phyloP scores from a whole-genome alignment of 2,888 invertebrate genomes.

The Trichopria drosophilae region DNA sequence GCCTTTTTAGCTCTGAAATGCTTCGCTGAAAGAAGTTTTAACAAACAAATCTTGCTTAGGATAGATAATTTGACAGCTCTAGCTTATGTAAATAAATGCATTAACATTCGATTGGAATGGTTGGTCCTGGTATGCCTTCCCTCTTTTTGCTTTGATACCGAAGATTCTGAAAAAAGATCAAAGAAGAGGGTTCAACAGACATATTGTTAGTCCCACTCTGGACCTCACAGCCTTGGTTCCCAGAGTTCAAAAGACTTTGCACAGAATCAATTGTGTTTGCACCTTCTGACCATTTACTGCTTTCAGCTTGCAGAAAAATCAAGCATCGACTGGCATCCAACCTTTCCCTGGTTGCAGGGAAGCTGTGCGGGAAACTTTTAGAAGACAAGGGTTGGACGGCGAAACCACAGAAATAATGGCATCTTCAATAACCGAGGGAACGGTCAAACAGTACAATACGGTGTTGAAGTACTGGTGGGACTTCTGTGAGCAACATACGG shows the following conservation, averaged over 20 bases:
- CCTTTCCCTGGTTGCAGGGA: slow-evolving; percentile 40
- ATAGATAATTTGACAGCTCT: too few species aligned
- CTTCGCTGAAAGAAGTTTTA: slow-evolving; percentile 9
- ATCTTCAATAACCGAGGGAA: slow-evolving; percentile 33
- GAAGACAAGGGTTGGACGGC: slow-evolving; percentile 24
- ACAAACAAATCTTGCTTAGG: slow-evolving; percentile 17
- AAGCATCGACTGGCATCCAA: slow-evolving; percentile 17
- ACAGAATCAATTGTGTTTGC: slow-evolving; percentile 11
- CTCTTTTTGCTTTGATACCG: slow-evolving; percentile 33
- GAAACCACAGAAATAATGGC: slow-evolving; percentile 14
- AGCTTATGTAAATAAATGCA: slow-evolving; percentile 24
- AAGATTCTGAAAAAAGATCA: slow-evolving; percentile 31
- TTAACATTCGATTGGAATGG: slow-evolving; percentile 30
- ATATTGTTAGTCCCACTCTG: slow-evolving; percentile 25
- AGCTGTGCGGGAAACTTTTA: slow-evolving; percentile 33
- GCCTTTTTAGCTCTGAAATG: slow-evolving; percentile 20
- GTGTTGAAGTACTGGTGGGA: slow-evolving; percentile 36
- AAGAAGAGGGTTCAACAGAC: too few species aligned
- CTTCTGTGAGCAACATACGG: slow-evolving; percentile 25
- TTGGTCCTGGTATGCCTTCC: slow-evolving; percentile 34
- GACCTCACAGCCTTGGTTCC: too few species aligned
- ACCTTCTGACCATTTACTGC: slow-evolving; percentile 7
- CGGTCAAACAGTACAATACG: slow-evolving; percentile 36
- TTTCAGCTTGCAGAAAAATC: slow-evolving; percentile 27
- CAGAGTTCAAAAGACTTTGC: slow-evolving; percentile 4